Percentiles rank a stretch among this genome's conserved stretches.
These are phyloP conservation scores for Notolabrus celidotus DNA, from an alignment of 2,797 vertebrate species.

Conservation along the genomic window DNA sequence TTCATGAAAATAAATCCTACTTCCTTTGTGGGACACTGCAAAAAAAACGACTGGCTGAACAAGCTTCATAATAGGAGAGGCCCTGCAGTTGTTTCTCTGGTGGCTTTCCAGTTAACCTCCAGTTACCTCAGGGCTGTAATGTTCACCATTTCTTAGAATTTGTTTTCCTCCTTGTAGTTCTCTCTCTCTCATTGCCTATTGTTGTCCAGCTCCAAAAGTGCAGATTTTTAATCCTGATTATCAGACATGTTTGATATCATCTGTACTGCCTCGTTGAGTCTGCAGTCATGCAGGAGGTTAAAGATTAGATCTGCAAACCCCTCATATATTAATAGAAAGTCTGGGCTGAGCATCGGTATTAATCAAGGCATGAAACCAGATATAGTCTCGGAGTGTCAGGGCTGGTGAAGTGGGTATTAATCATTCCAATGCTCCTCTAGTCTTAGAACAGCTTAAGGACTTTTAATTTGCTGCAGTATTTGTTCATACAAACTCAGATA, in stretches of 20 bases:
- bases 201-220: no score
- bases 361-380: not conserved
- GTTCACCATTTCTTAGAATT: no score
- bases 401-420: not conserved
- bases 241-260: not conserved
- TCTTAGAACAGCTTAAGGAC: not conserved
- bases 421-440: constrained; percentile 2
- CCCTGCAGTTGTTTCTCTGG: no score
- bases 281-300: not conserved
- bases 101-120: no score
- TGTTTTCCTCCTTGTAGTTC: not conserved
- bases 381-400: not conserved
- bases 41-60: no score
- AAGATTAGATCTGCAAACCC: not conserved
- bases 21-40: no score
- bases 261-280: not conserved
- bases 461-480: not conserved
- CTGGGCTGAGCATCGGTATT: not conserved
- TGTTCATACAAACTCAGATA: constrained; percentile 2
- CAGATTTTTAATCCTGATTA: no score
- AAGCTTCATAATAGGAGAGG: no score
- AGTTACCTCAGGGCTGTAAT: no score
- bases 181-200: no score
- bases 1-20: no score
- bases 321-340: not conserved